phyloP scores from a whole-genome alignment of 2,113 vertebrate species.

The Platysteira castanea region DNA sequence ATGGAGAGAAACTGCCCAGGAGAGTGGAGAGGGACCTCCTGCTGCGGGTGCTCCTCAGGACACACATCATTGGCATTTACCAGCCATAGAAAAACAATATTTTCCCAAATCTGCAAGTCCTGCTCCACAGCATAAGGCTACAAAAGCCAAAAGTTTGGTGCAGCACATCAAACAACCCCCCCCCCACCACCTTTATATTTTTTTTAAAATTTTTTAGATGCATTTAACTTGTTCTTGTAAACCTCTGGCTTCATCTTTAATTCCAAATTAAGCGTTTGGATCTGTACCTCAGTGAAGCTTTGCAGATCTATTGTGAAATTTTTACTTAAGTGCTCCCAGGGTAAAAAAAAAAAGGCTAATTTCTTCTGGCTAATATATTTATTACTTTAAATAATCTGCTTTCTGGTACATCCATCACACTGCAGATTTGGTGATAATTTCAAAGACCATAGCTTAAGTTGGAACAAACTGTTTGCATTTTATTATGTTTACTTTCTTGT shows the following conservation, averaged over 20 bases:
- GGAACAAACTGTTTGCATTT: neutral
- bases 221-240: neutral
- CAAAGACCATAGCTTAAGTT: neutral
- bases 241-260: neutral
- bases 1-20: conserved; percentile 22
- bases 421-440: neutral
- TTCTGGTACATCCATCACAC: neutral
- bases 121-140: neutral
- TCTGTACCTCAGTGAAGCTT: neutral
- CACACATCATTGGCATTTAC: conserved; percentile 43
- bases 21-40: conserved; percentile 31
- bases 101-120: conserved; percentile 38
- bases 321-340: neutral
- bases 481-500: neutral
- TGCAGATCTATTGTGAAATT: neutral
- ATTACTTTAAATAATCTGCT: neutral
- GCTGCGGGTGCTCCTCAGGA: conserved; percentile 7
- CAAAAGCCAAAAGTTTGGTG: neutral
- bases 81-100: conserved; percentile 53
- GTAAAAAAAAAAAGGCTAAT: neutral
- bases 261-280: neutral
- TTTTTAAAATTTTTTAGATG: neutral
- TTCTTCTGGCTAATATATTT: neutral
- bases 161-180: neutral
- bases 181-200: neutral